Evolutionary conservation across 2,888 invertebrate genomes (phyloP), one percentile per base, ranked within the genome.

Genomic region (Notodonta dromedarius): DNA sequence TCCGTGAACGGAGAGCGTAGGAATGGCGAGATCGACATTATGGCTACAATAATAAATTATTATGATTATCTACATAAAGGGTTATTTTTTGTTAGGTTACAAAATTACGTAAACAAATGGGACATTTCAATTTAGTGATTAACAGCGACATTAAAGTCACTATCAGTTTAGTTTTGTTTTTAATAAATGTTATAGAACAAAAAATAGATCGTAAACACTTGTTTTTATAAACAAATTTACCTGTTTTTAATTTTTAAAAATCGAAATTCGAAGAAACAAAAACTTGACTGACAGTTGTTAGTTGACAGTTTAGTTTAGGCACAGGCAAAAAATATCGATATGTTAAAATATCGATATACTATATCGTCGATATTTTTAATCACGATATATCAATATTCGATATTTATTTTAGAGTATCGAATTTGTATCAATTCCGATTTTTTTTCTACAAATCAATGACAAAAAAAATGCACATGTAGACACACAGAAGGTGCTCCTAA

Each of bases 1-100:
- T 97, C 97, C 6, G 96, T 96, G 53, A 97, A 92, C 0, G 97
- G 97, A 7, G 95, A 94, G 57, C 95, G 95, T 3, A 97, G 73
- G 69, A 93, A 94, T n/a, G 97, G 97, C 5, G 95, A 93, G 56
- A 95, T 70, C 64, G 95, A 94, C 95, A 96, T 96, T 69, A 59
- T 83, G 16, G 32, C 74, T 75, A 66, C 60, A 76, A 75, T 16
- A 56, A 32, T 35, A 50, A 56, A 24, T 24, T 24, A 24, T 24
- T 24, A 24, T 24, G 24, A 24, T 24, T 24, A 24, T 2, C 24
- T 24, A 24, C 58, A 56, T 56, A 39, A 4, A 12, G 14, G 35
- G 48, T 50, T 3, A 59, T 57, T 11, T 14, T 61, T 60, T 57
- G 62, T 51, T 67, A 82, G 85, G 85, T 85, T 85, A 85, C 64